Conservation (phyloP, 1,140 invertebrate species). For the Laodelphax striatellus region DNA sequence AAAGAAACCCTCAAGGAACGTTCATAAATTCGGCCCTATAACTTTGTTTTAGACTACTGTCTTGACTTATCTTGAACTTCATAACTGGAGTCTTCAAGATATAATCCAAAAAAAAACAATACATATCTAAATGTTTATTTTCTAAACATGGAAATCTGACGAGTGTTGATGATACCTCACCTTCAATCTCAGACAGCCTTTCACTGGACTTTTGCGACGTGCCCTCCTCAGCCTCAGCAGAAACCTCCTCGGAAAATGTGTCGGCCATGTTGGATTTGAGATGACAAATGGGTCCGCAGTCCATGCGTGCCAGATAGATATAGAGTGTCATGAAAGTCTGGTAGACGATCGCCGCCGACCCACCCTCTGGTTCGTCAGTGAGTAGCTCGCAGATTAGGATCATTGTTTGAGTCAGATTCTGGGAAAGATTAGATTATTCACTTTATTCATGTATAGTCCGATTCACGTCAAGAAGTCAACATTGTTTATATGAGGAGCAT, state of each 20-base stretch:
- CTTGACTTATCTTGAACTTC: no score
- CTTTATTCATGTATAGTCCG: no score
- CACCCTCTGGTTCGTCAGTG: constrained; percentile 70
- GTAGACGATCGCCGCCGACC: constrained; percentile 55
- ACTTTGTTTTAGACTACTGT: no score
- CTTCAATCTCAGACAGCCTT: not conserved
- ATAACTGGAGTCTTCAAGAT: no score
- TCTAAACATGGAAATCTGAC: no score
- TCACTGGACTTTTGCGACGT: not conserved
- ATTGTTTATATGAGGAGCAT: no score
- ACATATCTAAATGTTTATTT: no score
- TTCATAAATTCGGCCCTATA: no score
- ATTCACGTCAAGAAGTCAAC: no score
- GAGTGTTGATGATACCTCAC: not conserved
- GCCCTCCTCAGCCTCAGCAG: not conserved
- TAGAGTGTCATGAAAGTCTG: constrained; percentile 17
- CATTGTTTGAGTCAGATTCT: constrained; percentile 69
- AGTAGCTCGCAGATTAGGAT: constrained; percentile 66
- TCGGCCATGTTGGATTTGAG: not conserved
- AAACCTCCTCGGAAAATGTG: not conserved
- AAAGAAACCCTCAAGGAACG: no score
- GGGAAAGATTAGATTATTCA: no score
- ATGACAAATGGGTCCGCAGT: constrained; percentile 14
- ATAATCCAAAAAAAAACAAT: no score
- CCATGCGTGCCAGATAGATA: constrained; percentile 14